These are phyloP conservation scores for Drosophila limbata DNA, from an alignment of 2,888 invertebrate species.

Conservation along the genomic window DNA sequence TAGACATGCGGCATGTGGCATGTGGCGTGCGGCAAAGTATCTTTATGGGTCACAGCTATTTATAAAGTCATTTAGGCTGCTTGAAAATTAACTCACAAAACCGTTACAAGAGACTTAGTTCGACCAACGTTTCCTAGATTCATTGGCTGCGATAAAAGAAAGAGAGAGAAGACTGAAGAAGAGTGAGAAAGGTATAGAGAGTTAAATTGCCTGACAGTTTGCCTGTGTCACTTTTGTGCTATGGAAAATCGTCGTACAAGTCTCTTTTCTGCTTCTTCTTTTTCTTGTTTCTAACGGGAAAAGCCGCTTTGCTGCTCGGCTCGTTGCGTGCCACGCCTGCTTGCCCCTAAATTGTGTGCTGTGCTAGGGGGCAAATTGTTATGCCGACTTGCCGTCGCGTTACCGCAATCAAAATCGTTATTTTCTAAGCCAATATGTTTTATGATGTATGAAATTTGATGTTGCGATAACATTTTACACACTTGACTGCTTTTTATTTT, in stretches of 20 bases:
- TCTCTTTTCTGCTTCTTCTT: neutral
- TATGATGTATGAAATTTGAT: slow-evolving; percentile 83
- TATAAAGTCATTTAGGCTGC: slow-evolving; percentile 72
- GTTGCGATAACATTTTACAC: slow-evolving; percentile 82
- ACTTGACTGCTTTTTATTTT: slow-evolving; percentile 73
- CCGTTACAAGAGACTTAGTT: slow-evolving; percentile 31
- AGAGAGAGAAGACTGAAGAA: slow-evolving; percentile 3
- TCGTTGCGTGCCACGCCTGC: slow-evolving; percentile 67
- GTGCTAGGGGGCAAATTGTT: slow-evolving; percentile 52
- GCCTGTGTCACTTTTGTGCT: slow-evolving; percentile 42
- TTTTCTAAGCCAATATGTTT: slow-evolving; percentile 83
- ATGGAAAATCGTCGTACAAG: slow-evolving; percentile 10
- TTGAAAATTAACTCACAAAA: slow-evolving; percentile 56
- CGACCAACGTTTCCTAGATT: slow-evolving; percentile 66
- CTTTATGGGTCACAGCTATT: slow-evolving; percentile 71
- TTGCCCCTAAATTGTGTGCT: slow-evolving; percentile 40
- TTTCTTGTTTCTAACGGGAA: neutral
- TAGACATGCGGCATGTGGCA: slow-evolving; percentile 25
- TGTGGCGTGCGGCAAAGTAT: slow-evolving; percentile 6
- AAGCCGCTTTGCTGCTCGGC: slow-evolving; percentile 55
- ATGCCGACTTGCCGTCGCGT: slow-evolving; percentile 65
- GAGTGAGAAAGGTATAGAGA: neutral
- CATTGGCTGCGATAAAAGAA: slow-evolving; percentile 68
- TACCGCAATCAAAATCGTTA: slow-evolving; percentile 81
- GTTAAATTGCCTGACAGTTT: slow-evolving; percentile 23